Percentiles rank a stretch among this genome's conserved stretches.
Conservation (phyloP, 2,113 vertebrate genomes). For the Scytalopus superciliaris region DNA sequence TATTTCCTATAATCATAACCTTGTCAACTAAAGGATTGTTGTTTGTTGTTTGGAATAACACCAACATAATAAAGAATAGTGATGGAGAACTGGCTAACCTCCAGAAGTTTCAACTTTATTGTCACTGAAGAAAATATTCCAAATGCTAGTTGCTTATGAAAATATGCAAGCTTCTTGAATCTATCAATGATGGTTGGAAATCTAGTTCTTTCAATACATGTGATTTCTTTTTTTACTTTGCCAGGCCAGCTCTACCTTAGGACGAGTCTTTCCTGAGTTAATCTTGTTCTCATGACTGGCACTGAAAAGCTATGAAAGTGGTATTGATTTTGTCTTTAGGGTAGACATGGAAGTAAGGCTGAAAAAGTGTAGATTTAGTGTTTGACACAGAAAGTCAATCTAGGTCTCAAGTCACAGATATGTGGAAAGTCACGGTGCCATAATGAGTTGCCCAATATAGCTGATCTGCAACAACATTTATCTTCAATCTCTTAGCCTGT, state of each 20-base stretch:
- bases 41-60: not conserved
- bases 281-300: not conserved
- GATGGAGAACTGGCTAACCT: not conserved
- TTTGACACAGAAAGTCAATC: not conserved
- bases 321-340: not conserved
- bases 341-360: not conserved
- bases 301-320: not conserved
- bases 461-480: not conserved
- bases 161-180: not conserved
- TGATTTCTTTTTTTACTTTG: rapidly evolving
- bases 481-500: conserved; percentile 40
- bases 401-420: not conserved
- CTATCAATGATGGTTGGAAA: not conserved
- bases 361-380: not conserved
- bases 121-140: not conserved
- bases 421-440: not conserved
- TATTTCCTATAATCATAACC: not conserved
- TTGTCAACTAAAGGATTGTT: not conserved
- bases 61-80: not conserved
- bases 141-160: not conserved
- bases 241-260: not conserved
- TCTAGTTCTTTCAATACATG: not conserved
- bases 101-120: not conserved
- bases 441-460: conserved; percentile 30
- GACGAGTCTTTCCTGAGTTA: not conserved